These are phyloP conservation scores for Muscicapa comitata DNA, from an alignment of 2,797 vertebrate genomes.

Conservation along the genomic window DNA sequence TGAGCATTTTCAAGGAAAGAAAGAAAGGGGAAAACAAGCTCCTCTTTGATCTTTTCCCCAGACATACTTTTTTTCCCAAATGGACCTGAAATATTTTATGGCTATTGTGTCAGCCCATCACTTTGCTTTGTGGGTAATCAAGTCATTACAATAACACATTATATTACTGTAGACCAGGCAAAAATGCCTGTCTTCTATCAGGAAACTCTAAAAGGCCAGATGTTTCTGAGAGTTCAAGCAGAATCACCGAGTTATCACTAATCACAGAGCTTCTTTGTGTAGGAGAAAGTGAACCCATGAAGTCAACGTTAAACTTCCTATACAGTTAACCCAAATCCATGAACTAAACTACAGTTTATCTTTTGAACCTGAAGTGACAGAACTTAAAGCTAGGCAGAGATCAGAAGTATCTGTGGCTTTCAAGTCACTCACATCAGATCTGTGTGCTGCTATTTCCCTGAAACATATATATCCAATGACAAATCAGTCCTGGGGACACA, in stretches of 20 bases:
- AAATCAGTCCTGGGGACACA: neutral
- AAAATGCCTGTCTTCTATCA: slow-evolving; percentile 20
- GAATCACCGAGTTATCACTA: neutral
- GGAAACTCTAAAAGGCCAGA: slow-evolving; percentile 5
- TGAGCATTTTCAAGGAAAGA: neutral
- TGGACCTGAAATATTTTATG: neutral
- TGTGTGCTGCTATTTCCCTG: neutral
- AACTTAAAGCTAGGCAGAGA: neutral
- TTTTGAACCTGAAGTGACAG: neutral
- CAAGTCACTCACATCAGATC: neutral
- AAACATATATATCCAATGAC: neutral
- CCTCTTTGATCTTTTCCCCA: neutral
- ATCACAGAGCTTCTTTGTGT: neutral
- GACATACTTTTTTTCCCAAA: neutral
- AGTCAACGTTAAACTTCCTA: neutral
- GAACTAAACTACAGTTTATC: neutral
- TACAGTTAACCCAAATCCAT: neutral
- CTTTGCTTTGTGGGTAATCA: neutral
- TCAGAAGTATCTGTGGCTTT: neutral
- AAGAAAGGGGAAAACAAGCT: neutral
- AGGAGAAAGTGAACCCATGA: neutral
- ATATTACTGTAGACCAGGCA: neutral
- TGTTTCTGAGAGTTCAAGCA: neutral
- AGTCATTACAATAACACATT: neutral
- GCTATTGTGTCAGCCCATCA: neutral